phyloP scores from a whole-genome alignment of 2,888 invertebrate genomes.

The Galeruca laticollis region DNA sequence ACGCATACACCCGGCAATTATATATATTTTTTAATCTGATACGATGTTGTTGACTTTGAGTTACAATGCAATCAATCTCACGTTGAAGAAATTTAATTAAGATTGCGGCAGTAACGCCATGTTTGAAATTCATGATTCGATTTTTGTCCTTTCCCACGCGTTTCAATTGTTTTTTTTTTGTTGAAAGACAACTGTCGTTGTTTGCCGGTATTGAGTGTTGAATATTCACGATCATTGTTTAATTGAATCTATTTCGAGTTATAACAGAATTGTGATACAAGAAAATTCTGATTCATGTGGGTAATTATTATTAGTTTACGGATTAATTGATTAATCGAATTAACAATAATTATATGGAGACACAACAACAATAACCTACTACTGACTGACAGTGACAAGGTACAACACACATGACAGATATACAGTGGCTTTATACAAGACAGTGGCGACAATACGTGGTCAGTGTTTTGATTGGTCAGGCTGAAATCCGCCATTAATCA shows the following conservation, averaged over 20 bases:
- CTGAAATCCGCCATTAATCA: too few species aligned
- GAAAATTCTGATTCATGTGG: too few species aligned
- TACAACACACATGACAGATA: too few species aligned
- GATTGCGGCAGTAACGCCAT: conserved; percentile 38
- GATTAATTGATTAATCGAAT: too few species aligned
- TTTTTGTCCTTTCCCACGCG: conserved; percentile 44
- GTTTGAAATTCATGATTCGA: conserved; percentile 38
- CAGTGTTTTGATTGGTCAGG: too few species aligned
- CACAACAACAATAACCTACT: too few species aligned
- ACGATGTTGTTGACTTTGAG: conserved; percentile 26
- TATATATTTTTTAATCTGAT: conserved; percentile 36
- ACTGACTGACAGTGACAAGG: too few species aligned
- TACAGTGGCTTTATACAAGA: too few species aligned
- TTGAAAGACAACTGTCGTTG: background rate
- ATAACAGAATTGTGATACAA: too few species aligned
- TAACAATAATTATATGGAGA: too few species aligned
- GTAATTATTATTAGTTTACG: too few species aligned
- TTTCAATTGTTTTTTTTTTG: conserved; percentile 33
- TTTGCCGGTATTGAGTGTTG: background rate
- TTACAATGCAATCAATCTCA: conserved; percentile 45
- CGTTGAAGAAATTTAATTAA: conserved; percentile 44
- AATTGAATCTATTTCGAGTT: background rate
- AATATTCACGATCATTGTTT: background rate
- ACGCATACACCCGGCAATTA: conserved; percentile 34
- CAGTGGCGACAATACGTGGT: too few species aligned